Evolutionary conservation across 2,113 vertebrate genomes (phyloP), one percentile per base, ranked within the genome.

Genomic region (Thalassoma bifasciatum): DNA sequence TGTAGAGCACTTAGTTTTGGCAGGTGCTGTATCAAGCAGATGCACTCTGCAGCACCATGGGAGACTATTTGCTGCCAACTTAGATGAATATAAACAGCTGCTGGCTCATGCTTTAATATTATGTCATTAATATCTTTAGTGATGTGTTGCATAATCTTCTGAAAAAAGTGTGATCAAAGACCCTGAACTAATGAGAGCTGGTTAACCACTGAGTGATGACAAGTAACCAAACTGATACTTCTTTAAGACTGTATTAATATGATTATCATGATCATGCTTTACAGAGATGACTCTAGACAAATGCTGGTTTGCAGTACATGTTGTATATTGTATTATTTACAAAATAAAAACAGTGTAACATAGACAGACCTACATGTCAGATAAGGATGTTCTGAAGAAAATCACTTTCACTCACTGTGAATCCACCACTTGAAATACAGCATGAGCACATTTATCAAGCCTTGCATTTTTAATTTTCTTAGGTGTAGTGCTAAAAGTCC

Each of bases 131-230:
- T 1, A 1, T 30, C 30, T 53, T 13, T 8, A 40, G 8, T 36
- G 57, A 57, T 44, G 49, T 51, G 44, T 21, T 65, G 11, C 30
- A 30, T 54, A 53, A 42, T 80, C 47, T 37, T 14, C 26, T 56
- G 9, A 30, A 30, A 30, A 30, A 21, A 30, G 11, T 76, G 56
- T 74, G 38, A 59, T 44, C 37, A 58, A 53, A 56, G 19, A 57
- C 54, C 34, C 38, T 49, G 26, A 60, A 78, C 81, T 72, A 75
- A 82, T 69, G 14, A 71, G 14, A 65, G 24, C 42, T 66, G 53
- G 57, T 46, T 83, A 83, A 79, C 60, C 37, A 22, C 1, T 49
- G 75, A 82, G 56, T 86, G 70, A 44, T 26, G 53, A 2, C 22
- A 46, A 46, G 44, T 46, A 81, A 72, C 57, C 64, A 26, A 62